A percentile compares a stretch with the other conserved stretches of the same genome.
phyloP scores from a whole-genome alignment of 2,888 invertebrate genomes.

The Ctena decussata region DNA sequence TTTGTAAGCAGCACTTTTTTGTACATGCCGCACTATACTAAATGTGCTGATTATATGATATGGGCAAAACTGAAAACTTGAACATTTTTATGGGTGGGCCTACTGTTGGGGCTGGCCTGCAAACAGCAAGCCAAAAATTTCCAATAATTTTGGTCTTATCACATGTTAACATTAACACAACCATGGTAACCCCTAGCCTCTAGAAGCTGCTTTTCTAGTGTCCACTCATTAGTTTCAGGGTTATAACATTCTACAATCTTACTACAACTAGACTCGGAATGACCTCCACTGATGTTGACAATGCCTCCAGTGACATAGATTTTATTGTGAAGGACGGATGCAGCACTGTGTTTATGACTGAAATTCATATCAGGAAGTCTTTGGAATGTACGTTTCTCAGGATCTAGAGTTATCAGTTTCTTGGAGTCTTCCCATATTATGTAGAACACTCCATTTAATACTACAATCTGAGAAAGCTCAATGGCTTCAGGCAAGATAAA shows the following conservation, averaged over 20 bases:
- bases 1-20: too few species aligned
- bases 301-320: constrained; percentile 84
- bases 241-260: constrained; percentile 84
- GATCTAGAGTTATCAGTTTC: constrained; percentile 84
- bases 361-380: constrained; percentile 80
- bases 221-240: constrained; percentile 82
- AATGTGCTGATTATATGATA: too few species aligned
- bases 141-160: constrained; percentile 26
- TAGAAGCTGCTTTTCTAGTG: constrained; percentile 76
- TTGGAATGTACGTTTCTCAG: constrained; percentile 84
- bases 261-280: constrained; percentile 79
- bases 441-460: constrained; percentile 84
- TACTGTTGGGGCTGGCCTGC: too few species aligned
- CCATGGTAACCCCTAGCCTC: constrained; percentile 83
- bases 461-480: constrained; percentile 83
- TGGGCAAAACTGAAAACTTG: too few species aligned
- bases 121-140: too few species aligned
- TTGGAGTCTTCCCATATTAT: constrained; percentile 86
- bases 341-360: constrained; percentile 81
- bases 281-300: constrained; percentile 76
- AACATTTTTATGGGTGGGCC: too few species aligned
- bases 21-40: too few species aligned
- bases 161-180: constrained; percentile 85
- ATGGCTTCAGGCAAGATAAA: constrained; percentile 84
- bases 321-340: constrained; percentile 82